Evolutionary conservation across 2,888 invertebrate genomes (phyloP).

Genomic region (Ectropis crepuscularia): DNA sequence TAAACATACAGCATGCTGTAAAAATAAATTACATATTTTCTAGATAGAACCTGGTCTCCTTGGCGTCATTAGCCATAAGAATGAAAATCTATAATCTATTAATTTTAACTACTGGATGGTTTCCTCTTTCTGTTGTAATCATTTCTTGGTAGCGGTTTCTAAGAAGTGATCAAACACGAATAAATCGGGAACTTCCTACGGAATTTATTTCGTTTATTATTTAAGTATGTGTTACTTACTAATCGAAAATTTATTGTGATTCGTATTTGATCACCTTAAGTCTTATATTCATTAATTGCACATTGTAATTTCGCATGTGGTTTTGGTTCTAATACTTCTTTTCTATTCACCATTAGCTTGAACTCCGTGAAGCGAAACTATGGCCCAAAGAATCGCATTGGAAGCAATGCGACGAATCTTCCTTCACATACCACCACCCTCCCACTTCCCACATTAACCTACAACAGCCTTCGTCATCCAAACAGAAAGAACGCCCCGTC

Average conservation of each 20-base stretch:
- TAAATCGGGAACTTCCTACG: no score
- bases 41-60: no score
- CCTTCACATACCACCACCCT: slow-evolving; percentile 62
- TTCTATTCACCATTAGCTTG: slow-evolving; percentile 74
- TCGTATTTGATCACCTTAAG: slow-evolving; percentile 23
- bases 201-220: no score
- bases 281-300: slow-evolving; percentile 9
- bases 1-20: no score
- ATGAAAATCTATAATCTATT: not conserved
- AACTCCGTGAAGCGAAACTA: slow-evolving; percentile 68
- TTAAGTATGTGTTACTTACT: no score
- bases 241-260: no score
- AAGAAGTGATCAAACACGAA: slow-evolving; percentile 24
- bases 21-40: no score
- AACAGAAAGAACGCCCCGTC: slow-evolving; percentile 51
- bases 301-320: slow-evolving; percentile 27
- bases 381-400: slow-evolving; percentile 72
- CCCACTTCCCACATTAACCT: slow-evolving; percentile 47
- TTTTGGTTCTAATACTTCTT: slow-evolving; percentile 51
- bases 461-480: slow-evolving; percentile 39
- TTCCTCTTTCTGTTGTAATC: not conserved
- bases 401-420: slow-evolving; percentile 70
- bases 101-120: not conserved
- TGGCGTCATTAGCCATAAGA: no score
- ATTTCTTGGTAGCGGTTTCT: slow-evolving; percentile 21